phyloP scores from a whole-genome alignment of 2,113 vertebrate genomes.

The Pomatostomus ruficeps region DNA sequence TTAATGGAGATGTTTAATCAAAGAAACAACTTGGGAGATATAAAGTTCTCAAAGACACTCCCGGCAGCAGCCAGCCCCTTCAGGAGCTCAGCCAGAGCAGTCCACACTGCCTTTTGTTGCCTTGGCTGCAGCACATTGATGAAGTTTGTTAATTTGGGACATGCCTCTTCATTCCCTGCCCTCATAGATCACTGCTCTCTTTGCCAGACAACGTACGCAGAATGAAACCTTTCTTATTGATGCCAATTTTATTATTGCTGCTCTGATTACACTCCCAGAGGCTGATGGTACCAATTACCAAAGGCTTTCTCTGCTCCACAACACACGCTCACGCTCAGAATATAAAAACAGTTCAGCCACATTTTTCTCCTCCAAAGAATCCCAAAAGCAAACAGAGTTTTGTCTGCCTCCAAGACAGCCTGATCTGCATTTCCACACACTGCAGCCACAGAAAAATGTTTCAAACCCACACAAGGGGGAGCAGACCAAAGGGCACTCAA shows the following conservation, averaged over 20 bases:
- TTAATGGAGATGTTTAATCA: neutral
- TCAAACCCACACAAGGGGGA: neutral
- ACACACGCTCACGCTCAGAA: neutral
- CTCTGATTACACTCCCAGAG: slow-evolving; percentile 4
- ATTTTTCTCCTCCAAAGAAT: slow-evolving; percentile 6
- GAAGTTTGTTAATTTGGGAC: slow-evolving; percentile 40
- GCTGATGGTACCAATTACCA: slow-evolving; percentile 35
- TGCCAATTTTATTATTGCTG: slow-evolving; percentile 35
- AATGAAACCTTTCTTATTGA: slow-evolving; percentile 18
- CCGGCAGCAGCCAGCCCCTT: neutral
- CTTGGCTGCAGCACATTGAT: neutral
- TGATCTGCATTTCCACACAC: neutral
- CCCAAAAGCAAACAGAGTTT: slow-evolving; percentile 22
- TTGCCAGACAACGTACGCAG: slow-evolving; percentile 12
- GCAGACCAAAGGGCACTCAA: neutral
- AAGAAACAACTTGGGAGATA: neutral
- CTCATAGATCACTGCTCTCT: neutral
- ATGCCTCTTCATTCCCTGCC: slow-evolving; percentile 15
- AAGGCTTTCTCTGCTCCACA: slow-evolving; percentile 29
- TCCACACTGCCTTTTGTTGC: neutral
- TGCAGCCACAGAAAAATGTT: neutral
- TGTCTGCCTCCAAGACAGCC: neutral
- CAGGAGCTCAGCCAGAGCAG: neutral
- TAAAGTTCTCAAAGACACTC: neutral
- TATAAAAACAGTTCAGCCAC: slow-evolving; percentile 1